Evolutionary conservation across 2,888 invertebrate species (phyloP), one percentile per base, ranked within the genome.

Genomic region (Gibbula magus): DNA sequence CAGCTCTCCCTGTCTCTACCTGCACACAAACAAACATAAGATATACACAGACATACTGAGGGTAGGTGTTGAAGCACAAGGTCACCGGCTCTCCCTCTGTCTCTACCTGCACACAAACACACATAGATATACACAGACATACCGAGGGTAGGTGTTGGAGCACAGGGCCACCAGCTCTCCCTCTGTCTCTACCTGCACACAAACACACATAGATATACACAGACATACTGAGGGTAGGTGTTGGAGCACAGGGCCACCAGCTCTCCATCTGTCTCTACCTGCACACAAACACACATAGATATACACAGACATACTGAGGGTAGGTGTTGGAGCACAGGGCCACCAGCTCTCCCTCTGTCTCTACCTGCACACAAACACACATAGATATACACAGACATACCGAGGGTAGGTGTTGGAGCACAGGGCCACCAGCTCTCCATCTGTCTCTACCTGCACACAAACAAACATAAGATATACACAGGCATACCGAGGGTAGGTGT

Each of bases 191-290:
- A 35, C 35, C 35, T 35, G 35, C 35, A 35, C 35, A 35, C 35
- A 35, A 35, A 35, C 35, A 35, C 35, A 35, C 35, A 35, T 88
- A 85, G 18, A 88, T 85, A 84, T 91, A 92, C 39, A 90, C 84
- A 84, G n/a, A n/a, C n/a, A n/a, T 92, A 92, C 75, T 87, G 83
- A 2, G 91, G 89, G 67, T 88, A 89, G 35, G 88, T 88, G 78
- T 91, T 91, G 10, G 88, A 88, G 86, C 88, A 89, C 77, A 92
- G 82, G 56, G 89, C 87, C 77, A 87, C 86, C 79, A 92, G 83
- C 83, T 92, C 92, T 39, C 87, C 81, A 79, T 90, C 91, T 74
- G 88, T 90, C 85, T 92, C 92, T 73, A 89, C 90, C 92, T 92
- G 82, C 35, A 35, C 35, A 35, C 35, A 35, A 35, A 35, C 35